Evolutionary conservation across 2,797 vertebrate species (phyloP).

Genomic region (Ctenosaura bakeri): DNA sequence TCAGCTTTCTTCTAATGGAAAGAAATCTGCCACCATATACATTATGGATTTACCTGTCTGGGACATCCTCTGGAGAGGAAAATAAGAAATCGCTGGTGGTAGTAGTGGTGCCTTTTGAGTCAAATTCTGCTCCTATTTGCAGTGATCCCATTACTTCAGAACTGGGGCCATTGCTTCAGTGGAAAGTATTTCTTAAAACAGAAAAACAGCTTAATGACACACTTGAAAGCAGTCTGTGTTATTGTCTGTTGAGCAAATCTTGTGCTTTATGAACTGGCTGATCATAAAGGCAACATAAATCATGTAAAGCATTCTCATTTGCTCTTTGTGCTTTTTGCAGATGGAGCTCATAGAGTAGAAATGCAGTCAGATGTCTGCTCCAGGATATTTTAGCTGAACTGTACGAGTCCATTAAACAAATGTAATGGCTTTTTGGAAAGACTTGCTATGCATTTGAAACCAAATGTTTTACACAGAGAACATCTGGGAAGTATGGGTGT

Average conservation of each 20-base stretch:
- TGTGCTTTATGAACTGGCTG: constrained; percentile 80
- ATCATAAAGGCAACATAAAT: constrained; percentile 79
- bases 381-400: constrained; percentile 83
- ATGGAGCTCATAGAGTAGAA: constrained; percentile 77
- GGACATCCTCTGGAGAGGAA: constrained; percentile 58
- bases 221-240: constrained; percentile 79
- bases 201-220: constrained; percentile 71
- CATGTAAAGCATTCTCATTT: constrained; percentile 78
- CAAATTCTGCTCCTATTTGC: constrained; percentile 59
- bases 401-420: constrained; percentile 82
- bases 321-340: constrained; percentile 76
- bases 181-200: constrained; percentile 72
- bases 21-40: constrained; percentile 53
- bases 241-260: constrained; percentile 74
- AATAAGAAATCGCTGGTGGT: constrained; percentile 60
- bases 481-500: constrained; percentile 83
- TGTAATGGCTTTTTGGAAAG: constrained; percentile 81
- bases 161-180: constrained; percentile 59
- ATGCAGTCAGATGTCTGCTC: constrained; percentile 82
- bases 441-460: constrained; percentile 74
- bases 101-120: constrained; percentile 45
- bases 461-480: constrained; percentile 85
- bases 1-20: constrained; percentile 57
- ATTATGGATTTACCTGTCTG: constrained; percentile 69
- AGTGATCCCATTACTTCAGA: constrained; percentile 51